Evolutionary conservation across 2,113 vertebrate species (phyloP).

Genomic region (Aegithalos caudatus): DNA sequence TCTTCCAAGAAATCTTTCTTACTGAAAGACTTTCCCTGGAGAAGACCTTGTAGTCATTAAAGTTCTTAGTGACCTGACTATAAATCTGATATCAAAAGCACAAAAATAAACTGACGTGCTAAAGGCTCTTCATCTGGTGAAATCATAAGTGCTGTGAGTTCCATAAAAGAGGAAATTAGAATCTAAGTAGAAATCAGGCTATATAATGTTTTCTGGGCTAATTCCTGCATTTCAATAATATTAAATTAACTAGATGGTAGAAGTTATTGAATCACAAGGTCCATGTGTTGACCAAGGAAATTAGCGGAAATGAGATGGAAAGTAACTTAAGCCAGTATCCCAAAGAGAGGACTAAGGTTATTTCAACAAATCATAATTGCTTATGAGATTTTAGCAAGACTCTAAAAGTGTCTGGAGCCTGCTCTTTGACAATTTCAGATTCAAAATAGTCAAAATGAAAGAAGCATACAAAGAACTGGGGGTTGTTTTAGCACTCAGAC

Average conservation of each 20-base stretch:
- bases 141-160: conserved; percentile 55
- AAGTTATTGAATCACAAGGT: conserved; percentile 46
- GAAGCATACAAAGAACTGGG: not conserved
- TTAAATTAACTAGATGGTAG: conserved; percentile 16
- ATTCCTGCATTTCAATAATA: conserved; percentile 31
- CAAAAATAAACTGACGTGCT: conserved; percentile 51
- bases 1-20: conserved; percentile 50
- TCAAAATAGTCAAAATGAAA: not conserved
- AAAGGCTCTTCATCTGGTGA: conserved; percentile 42
- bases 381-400: not conserved
- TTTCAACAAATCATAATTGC: not conserved
- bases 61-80: conserved; percentile 51
- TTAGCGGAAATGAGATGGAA: not conserved
- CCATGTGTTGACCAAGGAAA: conserved; percentile 23
- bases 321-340: not conserved
- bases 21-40: conserved; percentile 15
- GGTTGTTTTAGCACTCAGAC: not conserved
- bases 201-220: conserved; percentile 42
- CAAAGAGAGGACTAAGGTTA: not conserved
- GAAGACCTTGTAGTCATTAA: conserved; percentile 52
- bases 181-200: conserved; percentile 58
- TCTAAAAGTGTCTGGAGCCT: not conserved
- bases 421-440: not conserved
- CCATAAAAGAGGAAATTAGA: conserved; percentile 46
- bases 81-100: conserved; percentile 42